phyloP scores from a whole-genome alignment of 2,888 invertebrate species.

The Melinaea menophilus region DNA sequence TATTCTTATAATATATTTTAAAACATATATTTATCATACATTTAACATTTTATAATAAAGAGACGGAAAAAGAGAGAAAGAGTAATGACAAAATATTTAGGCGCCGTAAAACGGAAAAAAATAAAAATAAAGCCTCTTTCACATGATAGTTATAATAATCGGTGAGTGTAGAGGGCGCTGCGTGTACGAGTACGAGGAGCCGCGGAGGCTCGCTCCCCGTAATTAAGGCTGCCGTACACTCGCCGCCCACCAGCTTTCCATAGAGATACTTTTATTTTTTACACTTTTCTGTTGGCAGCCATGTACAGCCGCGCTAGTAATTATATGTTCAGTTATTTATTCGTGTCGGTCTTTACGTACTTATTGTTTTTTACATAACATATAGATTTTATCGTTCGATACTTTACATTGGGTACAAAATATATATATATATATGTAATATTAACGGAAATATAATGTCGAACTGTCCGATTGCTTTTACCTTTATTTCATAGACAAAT shows the following conservation, averaged over 20 bases:
- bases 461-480: too few species aligned
- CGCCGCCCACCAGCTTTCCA: constrained; percentile 58
- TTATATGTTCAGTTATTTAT: constrained; percentile 28
- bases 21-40: too few species aligned
- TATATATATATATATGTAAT: too few species aligned
- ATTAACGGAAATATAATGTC: too few species aligned
- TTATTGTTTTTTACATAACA: constrained; percentile 1
- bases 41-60: neutral
- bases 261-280: constrained; percentile 43
- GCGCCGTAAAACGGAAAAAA: neutral
- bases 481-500: too few species aligned
- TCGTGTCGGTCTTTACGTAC: constrained; percentile 2
- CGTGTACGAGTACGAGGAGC: constrained; percentile 39
- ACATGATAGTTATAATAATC: neutral
- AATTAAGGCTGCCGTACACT: constrained; percentile 61
- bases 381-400: neutral
- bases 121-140: neutral
- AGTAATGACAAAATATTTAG: neutral
- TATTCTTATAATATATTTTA: too few species aligned
- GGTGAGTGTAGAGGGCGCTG: constrained; percentile 14
- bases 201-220: constrained; percentile 51
- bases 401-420: neutral
- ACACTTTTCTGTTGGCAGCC: constrained; percentile 32
- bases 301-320: constrained; percentile 29
- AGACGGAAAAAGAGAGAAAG: neutral